These are phyloP conservation scores for Achatina immaculata DNA, from an alignment of 1,140 invertebrate genomes.

Conservation along the genomic window DNA sequence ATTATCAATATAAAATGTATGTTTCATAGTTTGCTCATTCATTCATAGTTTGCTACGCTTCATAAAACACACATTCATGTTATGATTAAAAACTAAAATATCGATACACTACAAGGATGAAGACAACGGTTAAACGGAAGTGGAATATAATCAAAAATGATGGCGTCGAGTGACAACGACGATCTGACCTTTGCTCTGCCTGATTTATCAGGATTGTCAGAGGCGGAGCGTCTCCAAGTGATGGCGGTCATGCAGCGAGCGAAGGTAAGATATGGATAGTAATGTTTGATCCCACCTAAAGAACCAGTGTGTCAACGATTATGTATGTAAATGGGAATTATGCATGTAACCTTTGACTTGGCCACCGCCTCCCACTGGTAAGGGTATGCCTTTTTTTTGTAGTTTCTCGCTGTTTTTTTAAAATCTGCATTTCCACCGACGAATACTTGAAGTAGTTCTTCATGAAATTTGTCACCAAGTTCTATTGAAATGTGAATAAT, in stretches of 20 bases:
- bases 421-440: no score
- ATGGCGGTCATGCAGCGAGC: conserved; percentile 64
- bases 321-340: not conserved
- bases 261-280: conserved; percentile 49
- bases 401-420: no score
- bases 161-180: conserved; percentile 43
- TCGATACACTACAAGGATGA: not conserved
- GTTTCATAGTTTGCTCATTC: no score
- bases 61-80: no score
- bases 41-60: no score
- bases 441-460: no score
- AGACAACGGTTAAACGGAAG: not conserved
- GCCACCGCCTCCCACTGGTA: not conserved
- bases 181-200: conserved; percentile 58
- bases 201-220: conserved; percentile 61
- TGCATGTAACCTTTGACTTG: not conserved
- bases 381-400: no score
- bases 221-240: conserved; percentile 61
- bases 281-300: not conserved
- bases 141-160: conserved; percentile 27
- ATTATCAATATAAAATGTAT: no score
- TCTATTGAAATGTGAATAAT: no score
- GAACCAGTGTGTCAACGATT: not conserved
- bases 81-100: not conserved
- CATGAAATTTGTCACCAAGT: no score